These are phyloP conservation scores for Rhopilema esculentum DNA, from an alignment of 30 jellyfish, hydroid and myxozoan species.

Conservation along the genomic window DNA sequence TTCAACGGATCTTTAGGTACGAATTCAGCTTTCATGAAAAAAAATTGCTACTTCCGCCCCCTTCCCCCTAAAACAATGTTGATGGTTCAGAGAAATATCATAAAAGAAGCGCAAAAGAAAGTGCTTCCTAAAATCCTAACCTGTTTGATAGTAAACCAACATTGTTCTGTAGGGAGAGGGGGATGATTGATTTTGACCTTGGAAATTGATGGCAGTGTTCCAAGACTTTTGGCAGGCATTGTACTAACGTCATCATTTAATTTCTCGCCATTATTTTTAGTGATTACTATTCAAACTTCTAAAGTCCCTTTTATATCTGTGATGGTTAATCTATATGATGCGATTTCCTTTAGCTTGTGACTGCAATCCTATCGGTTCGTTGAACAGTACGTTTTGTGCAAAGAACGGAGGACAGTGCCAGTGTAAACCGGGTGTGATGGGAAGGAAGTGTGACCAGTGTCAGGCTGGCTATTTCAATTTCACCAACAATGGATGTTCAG, in stretches of 20 bases:
- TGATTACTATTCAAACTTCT: neutral
- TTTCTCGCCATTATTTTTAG: neutral
- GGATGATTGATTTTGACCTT: too few relatives aligned
- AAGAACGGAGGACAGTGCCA: slow-evolving; percentile 81
- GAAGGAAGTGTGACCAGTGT: slow-evolving; percentile 87
- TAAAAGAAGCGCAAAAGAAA: too few relatives aligned
- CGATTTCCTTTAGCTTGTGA: slow-evolving; percentile 65
- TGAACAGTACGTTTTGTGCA: slow-evolving; percentile 63
- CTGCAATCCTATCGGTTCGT: slow-evolving; percentile 74
- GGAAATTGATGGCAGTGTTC: too few relatives aligned
- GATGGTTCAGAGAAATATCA: too few relatives aligned
- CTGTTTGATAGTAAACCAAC: too few relatives aligned
- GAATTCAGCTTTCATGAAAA: neutral
- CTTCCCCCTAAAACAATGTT: too few relatives aligned
- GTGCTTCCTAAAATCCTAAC: too few relatives aligned
- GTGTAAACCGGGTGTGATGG: slow-evolving; percentile 89
- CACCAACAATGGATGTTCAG: slow-evolving; percentile 83
- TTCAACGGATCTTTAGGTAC: slow-evolving; percentile 87
- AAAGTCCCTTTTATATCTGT: neutral
- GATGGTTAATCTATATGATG: neutral
- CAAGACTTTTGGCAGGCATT: too few relatives aligned
- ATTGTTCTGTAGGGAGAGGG: too few relatives aligned
- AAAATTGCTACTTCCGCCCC: too few relatives aligned
- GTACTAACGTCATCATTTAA: too few relatives aligned
- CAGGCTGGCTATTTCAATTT: slow-evolving; percentile 74